Evolutionary conservation across 64 coral and sea anemone species (phyloP).

Genomic region (Catalaphyllia jardinei): DNA sequence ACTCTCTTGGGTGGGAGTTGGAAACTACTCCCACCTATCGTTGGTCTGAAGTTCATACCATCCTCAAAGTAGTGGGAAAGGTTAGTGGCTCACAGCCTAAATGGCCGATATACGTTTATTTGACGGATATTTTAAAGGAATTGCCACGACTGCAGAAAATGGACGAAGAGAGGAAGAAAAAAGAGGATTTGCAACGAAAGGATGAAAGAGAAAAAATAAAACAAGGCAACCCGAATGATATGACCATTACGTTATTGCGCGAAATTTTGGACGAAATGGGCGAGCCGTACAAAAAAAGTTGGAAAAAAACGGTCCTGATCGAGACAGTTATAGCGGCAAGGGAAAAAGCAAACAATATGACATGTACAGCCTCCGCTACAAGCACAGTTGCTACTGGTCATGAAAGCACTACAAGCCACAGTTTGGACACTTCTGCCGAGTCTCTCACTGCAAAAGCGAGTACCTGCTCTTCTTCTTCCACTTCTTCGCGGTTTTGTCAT

Average conservation of each 20-base stretch:
- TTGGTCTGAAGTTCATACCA: conserved; percentile 1
- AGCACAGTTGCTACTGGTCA: not conserved
- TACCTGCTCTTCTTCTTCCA: not conserved
- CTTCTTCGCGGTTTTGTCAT: not conserved
- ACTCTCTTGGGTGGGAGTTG: not conserved
- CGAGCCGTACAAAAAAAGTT: conserved; percentile 2
- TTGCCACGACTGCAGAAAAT: not conserved
- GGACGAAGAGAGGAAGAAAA: conserved; percentile 17
- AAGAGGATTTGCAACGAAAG: not conserved
- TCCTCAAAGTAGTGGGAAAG: conserved; percentile 8
- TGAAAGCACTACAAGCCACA: not conserved
- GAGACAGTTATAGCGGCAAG: conserved; percentile 2
- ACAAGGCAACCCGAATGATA: not conserved
- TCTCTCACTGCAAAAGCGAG: not conserved
- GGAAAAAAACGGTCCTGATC: too few species aligned
- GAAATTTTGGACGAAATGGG: conserved; percentile 13
- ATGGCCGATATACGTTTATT: not conserved
- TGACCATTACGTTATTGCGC: not conserved
- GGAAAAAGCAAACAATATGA: not conserved
- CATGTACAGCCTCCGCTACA: not conserved
- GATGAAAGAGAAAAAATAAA: not conserved
- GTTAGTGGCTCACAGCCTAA: not conserved
- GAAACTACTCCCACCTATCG: not conserved
- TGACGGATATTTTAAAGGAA: not conserved
- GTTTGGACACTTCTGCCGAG: not conserved